A percentile compares a stretch with the other conserved stretches of the same genome.
phyloP scores from a whole-genome alignment of 2,113 vertebrate species.

The Fregetta grallaria region DNA sequence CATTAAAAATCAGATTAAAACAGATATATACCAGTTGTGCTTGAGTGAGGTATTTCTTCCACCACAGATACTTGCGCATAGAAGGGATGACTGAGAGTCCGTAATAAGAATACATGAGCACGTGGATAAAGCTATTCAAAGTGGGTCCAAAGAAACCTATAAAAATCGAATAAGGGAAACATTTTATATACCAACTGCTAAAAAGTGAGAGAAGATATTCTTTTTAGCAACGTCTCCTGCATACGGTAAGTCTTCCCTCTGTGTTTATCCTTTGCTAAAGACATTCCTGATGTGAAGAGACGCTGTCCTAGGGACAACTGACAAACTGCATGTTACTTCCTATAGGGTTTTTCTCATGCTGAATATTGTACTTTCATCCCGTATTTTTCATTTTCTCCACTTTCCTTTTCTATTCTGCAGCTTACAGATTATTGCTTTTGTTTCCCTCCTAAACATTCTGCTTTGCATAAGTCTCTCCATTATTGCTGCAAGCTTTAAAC shows the following conservation, averaged over 20 bases:
- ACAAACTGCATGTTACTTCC: not conserved
- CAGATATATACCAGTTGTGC: conserved; percentile 79
- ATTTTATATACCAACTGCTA: not conserved
- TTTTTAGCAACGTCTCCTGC: not conserved
- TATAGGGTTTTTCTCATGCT: not conserved
- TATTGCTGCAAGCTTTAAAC: not conserved
- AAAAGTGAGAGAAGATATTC: not conserved
- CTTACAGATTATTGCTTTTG: not conserved
- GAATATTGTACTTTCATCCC: not conserved
- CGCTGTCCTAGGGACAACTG: not conserved
- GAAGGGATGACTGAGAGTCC: conserved; percentile 86
- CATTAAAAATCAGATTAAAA: not conserved
- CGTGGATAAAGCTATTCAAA: conserved; percentile 89
- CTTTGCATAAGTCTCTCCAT: not conserved
- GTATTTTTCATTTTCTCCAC: not conserved
- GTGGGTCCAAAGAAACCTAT: conserved; percentile 88
- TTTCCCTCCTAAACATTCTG: not conserved
- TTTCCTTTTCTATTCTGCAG: not conserved
- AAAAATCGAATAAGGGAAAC: not conserved
- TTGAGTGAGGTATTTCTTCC: conserved; percentile 91
- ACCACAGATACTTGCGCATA: conserved; percentile 88
- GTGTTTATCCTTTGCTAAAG: not conserved
- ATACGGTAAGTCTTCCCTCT: not conserved
- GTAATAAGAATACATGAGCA: conserved; percentile 90
- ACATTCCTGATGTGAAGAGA: not conserved